Evolutionary conservation across 1,140 invertebrate species (phyloP).

Genomic region (Orchesella cincta): DNA sequence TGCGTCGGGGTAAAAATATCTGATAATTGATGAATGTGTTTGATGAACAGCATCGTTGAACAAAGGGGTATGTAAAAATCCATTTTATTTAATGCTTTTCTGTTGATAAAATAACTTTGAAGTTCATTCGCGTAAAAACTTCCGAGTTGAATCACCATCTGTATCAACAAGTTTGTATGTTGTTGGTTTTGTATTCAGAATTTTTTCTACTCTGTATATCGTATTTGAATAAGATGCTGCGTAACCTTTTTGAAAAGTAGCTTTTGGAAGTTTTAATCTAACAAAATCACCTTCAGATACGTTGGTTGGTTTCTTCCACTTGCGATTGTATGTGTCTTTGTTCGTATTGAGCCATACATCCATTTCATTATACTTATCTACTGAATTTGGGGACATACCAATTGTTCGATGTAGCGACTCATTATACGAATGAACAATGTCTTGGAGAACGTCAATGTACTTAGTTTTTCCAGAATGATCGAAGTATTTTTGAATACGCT

Average conservation of each 20-base stretch:
- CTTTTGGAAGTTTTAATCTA: background rate
- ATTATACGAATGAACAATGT: conserved; percentile 41
- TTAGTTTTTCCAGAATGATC: background rate
- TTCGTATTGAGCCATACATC: conserved; percentile 42
- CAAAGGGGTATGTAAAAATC: background rate
- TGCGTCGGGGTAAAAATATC: background rate
- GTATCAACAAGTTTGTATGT: background rate
- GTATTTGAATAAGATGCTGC: background rate
- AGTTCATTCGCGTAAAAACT: too few relatives aligned
- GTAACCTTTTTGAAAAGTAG: background rate
- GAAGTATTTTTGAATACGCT: conserved; percentile 33
- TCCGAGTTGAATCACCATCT: too few relatives aligned
- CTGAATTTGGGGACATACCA: conserved; percentile 29
- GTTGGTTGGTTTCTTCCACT: background rate
- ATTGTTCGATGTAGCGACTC: conserved; percentile 33
- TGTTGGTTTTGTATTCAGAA: background rate
- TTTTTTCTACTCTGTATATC: background rate
- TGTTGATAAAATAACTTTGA: background rate
- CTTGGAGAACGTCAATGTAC: conserved; percentile 30
- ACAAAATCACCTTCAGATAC: background rate
- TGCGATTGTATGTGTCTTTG: conserved; percentile 21
- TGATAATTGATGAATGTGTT: background rate
- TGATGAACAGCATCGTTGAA: background rate
- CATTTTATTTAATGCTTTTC: background rate
- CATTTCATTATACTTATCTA: conserved; percentile 42